These are phyloP conservation scores for Sciurus carolinensis DNA, from an alignment of 2,797 vertebrate genomes.

Conservation along the genomic window DNA sequence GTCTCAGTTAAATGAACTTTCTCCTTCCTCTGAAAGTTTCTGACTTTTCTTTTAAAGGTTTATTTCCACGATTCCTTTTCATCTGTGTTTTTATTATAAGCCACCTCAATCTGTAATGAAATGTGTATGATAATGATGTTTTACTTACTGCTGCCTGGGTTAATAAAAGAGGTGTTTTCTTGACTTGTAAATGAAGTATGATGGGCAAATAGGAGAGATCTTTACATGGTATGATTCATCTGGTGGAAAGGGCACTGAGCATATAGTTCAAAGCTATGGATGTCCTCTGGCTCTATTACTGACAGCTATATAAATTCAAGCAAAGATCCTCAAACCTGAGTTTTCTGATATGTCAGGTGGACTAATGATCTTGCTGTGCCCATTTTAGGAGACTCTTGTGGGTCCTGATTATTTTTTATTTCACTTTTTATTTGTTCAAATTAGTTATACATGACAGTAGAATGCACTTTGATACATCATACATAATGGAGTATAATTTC, in stretches of 20 bases:
- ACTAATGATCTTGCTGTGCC: slow-evolving; percentile 3
- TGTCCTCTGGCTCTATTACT: not conserved
- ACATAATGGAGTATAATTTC: too few species aligned
- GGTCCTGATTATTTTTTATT: not conserved
- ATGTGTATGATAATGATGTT: slow-evolving; percentile 75
- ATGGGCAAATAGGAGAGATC: not conserved
- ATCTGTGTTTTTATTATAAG: slow-evolving; percentile 29
- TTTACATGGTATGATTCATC: not conserved
- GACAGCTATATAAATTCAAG: not conserved
- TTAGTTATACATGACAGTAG: too few species aligned
- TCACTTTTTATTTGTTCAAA: too few species aligned
- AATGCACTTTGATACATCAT: too few species aligned
- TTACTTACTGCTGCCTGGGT: slow-evolving; percentile 73
- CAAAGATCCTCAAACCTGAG: slow-evolving; percentile 31
- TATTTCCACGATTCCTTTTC: not conserved
- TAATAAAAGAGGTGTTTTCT: slow-evolving; percentile 85
- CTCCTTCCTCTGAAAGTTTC: slow-evolving; percentile 27
- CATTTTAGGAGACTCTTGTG: slow-evolving; percentile 31
- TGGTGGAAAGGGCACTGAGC: not conserved
- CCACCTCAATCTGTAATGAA: slow-evolving; percentile 73
- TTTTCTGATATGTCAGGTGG: slow-evolving; percentile 49
- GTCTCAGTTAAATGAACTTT: slow-evolving; percentile 56
- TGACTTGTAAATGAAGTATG: slow-evolving; percentile 71
- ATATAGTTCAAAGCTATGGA: not conserved
- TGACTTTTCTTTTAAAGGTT: slow-evolving; percentile 42